A percentile compares a stretch with the other conserved stretches of the same genome.
Evolutionary conservation across 1,140 invertebrate genomes (phyloP).

Genomic region (Nebria ingens): DNA sequence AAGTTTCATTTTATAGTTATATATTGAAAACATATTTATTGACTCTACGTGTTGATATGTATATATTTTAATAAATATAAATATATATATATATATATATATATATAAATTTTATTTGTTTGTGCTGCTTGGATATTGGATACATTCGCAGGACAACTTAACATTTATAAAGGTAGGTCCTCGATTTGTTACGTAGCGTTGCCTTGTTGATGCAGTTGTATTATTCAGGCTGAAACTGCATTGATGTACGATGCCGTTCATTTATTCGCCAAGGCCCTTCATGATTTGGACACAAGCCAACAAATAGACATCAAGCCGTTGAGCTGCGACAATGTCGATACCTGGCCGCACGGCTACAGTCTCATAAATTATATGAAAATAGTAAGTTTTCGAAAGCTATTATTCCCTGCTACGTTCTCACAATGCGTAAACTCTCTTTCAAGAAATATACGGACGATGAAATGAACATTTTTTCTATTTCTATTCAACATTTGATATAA

Average conservation of each 20-base stretch:
- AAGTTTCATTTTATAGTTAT: no score
- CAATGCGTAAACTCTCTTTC: no score
- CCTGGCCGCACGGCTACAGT: constrained; percentile 89
- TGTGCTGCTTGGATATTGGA: constrained; percentile 15
- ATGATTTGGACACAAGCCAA: constrained; percentile 81
- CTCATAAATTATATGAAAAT: constrained; percentile 97
- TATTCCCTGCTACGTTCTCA: background rate
- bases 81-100: no score
- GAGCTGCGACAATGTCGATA: constrained; percentile 80
- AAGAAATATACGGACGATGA: no score
- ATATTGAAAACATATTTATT: no score
- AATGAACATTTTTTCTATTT: no score
- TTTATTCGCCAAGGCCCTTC: constrained; percentile 85
- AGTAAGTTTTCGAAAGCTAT: constrained; percentile 47
- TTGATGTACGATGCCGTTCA: constrained; percentile 92
- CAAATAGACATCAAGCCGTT: constrained; percentile 80
- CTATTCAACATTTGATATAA: no score
- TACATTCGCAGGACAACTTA: constrained; percentile 48
- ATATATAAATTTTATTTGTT: no score
- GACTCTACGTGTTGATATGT: no score
- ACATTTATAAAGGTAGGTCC: constrained; percentile 56
- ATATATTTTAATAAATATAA: no score
- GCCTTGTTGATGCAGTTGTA: background rate
- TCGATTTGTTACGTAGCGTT: background rate
- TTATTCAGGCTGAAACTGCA: constrained; percentile 81